Percentiles rank a stretch among this genome's conserved stretches.
Evolutionary conservation across 53 echinoderm and acorn worm genomes (phyloP).

Genomic region (Echinometra lucunter): DNA sequence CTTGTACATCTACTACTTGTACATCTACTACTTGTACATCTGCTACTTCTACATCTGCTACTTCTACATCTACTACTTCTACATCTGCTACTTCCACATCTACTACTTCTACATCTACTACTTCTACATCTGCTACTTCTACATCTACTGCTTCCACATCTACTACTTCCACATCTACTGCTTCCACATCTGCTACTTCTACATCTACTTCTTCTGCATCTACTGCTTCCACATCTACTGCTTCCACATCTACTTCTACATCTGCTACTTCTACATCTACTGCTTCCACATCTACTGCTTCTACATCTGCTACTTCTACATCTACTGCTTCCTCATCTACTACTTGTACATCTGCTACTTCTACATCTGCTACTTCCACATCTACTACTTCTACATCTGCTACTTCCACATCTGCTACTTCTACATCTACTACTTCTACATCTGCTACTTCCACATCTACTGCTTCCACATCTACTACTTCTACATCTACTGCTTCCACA

Average conservation of each 20-base stretch:
- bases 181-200: not conserved
- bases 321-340: not conserved
- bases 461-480: not conserved
- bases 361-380: not conserved
- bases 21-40: not conserved
- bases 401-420: not conserved
- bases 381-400: not conserved
- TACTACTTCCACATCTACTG: not conserved
- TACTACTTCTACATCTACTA: constrained; percentile 27
- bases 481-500: not conserved
- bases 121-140: constrained; percentile 20
- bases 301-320: not conserved
- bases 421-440: not conserved
- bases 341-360: not conserved
- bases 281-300: not conserved
- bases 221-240: not conserved
- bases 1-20: not conserved
- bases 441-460: not conserved
- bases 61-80: not conserved
- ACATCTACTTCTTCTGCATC: not conserved
- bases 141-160: not conserved
- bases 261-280: not conserved
- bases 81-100: constrained; percentile 8
- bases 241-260: constrained; percentile 2
- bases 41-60: not conserved